A percentile compares a stretch with the other conserved stretches of the same genome.
These are phyloP conservation scores for Rhodeus uyekii DNA, from an alignment of 2,797 vertebrate species.

Conservation along the genomic window DNA sequence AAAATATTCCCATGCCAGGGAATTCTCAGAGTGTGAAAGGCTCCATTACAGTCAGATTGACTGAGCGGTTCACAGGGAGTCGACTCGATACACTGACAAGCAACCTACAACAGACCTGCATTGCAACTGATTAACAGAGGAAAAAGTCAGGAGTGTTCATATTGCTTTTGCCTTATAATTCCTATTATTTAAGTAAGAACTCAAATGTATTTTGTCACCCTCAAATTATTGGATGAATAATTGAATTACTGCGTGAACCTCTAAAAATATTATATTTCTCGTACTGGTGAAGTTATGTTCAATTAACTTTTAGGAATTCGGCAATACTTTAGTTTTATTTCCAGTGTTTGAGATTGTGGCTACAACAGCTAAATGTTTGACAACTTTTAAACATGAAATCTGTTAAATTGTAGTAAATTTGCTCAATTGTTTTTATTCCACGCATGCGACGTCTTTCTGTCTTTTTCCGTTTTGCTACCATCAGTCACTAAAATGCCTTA, in stretches of 20 bases:
- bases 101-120: background rate
- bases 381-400: background rate
- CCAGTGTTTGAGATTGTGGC: background rate
- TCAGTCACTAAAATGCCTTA: background rate
- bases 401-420: background rate
- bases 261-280: background rate
- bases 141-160: background rate
- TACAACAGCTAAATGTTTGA: background rate
- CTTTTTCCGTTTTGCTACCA: background rate
- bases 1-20: constrained; percentile 47
- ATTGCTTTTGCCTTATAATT: background rate
- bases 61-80: constrained; percentile 23
- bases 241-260: background rate
- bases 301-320: background rate
- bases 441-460: background rate
- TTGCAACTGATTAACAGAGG: background rate
- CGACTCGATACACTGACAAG: constrained; percentile 6
- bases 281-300: background rate
- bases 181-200: background rate
- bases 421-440: background rate
- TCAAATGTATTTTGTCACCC: background rate
- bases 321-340: background rate
- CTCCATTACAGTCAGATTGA: constrained; percentile 23
- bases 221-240: background rate
- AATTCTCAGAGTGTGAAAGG: constrained; percentile 26